Percentiles rank a stretch among this genome's conserved stretches.
Evolutionary conservation across 2,113 vertebrate species (phyloP).

Genomic region (Okapia johnstoni): DNA sequence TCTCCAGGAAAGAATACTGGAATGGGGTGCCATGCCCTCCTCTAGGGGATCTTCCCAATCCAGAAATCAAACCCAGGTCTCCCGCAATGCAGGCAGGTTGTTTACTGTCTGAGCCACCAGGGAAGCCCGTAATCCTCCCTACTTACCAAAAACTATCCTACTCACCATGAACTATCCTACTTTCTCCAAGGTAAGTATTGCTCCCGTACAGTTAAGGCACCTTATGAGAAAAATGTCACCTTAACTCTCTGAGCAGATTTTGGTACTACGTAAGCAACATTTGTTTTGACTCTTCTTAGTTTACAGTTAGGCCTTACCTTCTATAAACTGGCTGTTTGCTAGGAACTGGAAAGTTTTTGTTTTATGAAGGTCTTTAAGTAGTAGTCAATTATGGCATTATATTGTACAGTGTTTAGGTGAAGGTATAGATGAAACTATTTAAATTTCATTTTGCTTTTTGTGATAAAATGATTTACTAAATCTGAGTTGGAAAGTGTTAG

Average conservation of each 20-base stretch:
- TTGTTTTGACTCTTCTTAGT: constrained; percentile 15
- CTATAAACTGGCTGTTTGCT: neutral
- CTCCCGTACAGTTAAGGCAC: neutral
- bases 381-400: neutral
- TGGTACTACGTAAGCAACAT: neutral
- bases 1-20: neutral
- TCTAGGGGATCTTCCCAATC: neutral
- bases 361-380: neutral
- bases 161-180: neutral
- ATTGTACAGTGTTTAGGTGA: neutral
- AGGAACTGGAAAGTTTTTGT: neutral
- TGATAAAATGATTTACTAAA: neutral
- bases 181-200: neutral
- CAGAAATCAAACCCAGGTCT: neutral
- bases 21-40: neutral
- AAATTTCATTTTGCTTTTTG: constrained; percentile 11
- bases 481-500: constrained; percentile 25
- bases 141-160: neutral
- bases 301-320: neutral
- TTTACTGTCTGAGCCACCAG: neutral
- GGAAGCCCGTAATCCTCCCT: neutral
- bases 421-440: neutral
- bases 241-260: neutral
- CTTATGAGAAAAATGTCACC: neutral
- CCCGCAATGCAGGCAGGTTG: neutral